Conservation (phyloP, 2,113 vertebrate species). For the Aramus guarauna region DNA sequence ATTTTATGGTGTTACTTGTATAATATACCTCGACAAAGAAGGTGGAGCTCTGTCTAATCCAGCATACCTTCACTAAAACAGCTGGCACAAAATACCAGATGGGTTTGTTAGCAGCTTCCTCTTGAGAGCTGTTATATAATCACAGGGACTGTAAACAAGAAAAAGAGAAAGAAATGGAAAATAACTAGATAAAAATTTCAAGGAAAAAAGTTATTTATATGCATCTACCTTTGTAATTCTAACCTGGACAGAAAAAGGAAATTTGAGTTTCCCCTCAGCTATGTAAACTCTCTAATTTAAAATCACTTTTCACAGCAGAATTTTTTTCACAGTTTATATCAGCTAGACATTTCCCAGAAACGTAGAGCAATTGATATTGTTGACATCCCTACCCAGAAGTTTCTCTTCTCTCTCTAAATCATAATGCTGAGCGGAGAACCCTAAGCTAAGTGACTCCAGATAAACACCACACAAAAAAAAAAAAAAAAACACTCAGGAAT, state of each 20-base stretch:
- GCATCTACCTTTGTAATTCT: neutral
- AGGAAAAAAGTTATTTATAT: neutral
- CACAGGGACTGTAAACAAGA: neutral
- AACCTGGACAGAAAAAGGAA: neutral
- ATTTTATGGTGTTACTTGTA: neutral
- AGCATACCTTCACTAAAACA: neutral
- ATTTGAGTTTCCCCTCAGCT: neutral
- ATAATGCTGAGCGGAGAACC: neutral
- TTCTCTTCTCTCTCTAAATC: neutral
- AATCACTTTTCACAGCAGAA: neutral
- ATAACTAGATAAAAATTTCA: neutral
- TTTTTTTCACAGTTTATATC: neutral
- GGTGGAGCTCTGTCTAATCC: neutral
- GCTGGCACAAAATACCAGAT: constrained; percentile 10
- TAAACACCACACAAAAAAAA: neutral
- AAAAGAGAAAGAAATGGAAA: constrained; percentile 25
- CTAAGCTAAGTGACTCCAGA: neutral
- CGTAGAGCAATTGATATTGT: neutral
- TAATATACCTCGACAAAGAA: neutral
- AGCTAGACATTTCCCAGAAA: neutral
- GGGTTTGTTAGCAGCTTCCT: neutral
- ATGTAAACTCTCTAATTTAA: neutral
- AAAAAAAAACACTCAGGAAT: neutral
- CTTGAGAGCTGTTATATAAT: constrained; percentile 36
- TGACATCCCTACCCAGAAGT: neutral